Base-by-base conservation (phyloP, 2,888 invertebrate species). In the Euclidia mi region DNA sequence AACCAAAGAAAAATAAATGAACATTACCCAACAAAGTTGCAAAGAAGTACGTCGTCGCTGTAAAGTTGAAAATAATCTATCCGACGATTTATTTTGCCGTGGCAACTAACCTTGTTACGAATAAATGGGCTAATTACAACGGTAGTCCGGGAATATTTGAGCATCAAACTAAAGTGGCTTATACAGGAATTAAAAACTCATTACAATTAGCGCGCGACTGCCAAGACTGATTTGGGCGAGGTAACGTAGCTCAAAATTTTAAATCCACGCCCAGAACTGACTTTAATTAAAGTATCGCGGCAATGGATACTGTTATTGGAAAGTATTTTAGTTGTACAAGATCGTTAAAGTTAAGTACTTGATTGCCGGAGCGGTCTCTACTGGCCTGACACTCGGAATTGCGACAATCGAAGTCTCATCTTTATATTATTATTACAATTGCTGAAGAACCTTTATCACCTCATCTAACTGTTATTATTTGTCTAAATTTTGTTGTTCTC, bases 111-210 rank as follows among this genome's bases (percentile, higher is more conserved):
- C 68, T 61, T 65, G 46, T 71, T 59, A 62, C 56, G 56, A 71
- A 60, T 60, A 70, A 77, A 75, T 65, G 57, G 65, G 71, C 76
- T 74, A 79, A 79, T 79, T 76, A 72, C 71, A 50, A 58, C 49
- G 42, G 53, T 52, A 69, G 56, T 60, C 62, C 47, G 45, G 51
- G 62, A 71, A 76, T 61, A 51, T 71, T n/a, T 67, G 59, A 69
- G 70, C 50, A 74, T 70, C 62, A 46, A 71, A 60, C 69, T 65
- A 49, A 73, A 80, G 74, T 74, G 70, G 76, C 77, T 78, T 77
- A 72, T 48, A 53, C 46, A 25, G 68, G 75, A 78, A 82, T 84
- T 81, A 79, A 83, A 82, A 82, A 76, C 76, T 81, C 81, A 76
- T 83, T 79, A 80, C 71, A 78, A 79, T 79, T 81, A 76, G 71